phyloP scores from a whole-genome alignment of 2,888 invertebrate genomes.

The Drosophila gaucha region DNA sequence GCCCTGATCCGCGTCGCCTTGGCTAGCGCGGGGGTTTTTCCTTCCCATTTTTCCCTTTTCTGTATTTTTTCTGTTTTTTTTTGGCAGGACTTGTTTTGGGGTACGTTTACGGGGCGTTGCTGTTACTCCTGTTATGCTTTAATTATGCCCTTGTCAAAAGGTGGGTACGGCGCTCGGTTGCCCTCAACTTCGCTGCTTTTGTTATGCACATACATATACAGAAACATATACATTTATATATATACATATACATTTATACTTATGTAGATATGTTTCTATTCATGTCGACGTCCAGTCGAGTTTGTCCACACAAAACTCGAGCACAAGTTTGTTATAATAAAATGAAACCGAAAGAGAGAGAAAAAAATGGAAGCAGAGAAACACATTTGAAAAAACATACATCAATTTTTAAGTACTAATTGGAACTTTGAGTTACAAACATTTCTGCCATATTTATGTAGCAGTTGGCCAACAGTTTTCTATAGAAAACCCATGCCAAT shows the following conservation, averaged over 20 bases:
- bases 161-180: constrained; percentile 50
- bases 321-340: constrained; percentile 21
- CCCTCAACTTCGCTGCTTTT: constrained; percentile 41
- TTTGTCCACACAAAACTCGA: constrained; percentile 27
- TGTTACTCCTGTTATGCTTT: constrained; percentile 74
- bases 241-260: neutral
- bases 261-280: constrained; percentile 10
- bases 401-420: constrained; percentile 58
- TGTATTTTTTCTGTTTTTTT: constrained; percentile 6
- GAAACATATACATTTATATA: constrained; percentile 1
- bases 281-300: constrained; percentile 12
- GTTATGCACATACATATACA: constrained; percentile 22
- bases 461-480: constrained; percentile 20
- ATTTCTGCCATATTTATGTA: constrained; percentile 22
- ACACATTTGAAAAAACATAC: constrained; percentile 49
- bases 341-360: constrained; percentile 12
- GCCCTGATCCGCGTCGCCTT: constrained; percentile 42
- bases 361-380: neutral
- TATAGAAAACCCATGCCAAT: constrained; percentile 1
- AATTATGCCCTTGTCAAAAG: constrained; percentile 80
- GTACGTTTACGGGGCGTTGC: constrained; percentile 53
- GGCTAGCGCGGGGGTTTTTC: constrained; percentile 13
- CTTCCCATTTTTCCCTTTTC: neutral
- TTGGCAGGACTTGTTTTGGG: constrained; percentile 29
- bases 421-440: constrained; percentile 36